A percentile compares a stretch with the other conserved stretches of the same genome.
phyloP scores from a whole-genome alignment of 2,113 vertebrate genomes.

The Chaetodon trifascialis region DNA sequence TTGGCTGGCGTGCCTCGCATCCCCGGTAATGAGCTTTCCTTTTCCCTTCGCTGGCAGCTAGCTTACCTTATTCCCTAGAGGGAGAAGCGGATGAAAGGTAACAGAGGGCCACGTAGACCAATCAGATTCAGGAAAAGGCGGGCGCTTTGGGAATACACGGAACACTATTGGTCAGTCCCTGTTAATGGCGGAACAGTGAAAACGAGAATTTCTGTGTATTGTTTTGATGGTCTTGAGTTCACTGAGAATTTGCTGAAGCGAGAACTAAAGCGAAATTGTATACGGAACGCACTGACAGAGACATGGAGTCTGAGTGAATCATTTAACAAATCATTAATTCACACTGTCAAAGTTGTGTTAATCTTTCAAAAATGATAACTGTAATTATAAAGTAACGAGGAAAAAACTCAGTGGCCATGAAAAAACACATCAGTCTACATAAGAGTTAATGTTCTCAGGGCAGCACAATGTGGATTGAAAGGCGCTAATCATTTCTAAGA shows the following conservation, averaged over 20 bases:
- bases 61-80: constrained; percentile 60
- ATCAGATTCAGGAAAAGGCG: constrained; percentile 64
- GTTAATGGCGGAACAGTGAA: constrained; percentile 33
- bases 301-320: neutral
- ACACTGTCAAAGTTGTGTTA: neutral
- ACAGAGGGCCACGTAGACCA: constrained; percentile 47
- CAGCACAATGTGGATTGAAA: constrained; percentile 59
- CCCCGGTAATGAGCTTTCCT: constrained; percentile 66
- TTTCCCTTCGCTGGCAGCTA: constrained; percentile 31
- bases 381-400: no score
- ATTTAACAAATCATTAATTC: neutral
- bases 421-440: neutral
- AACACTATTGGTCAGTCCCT: constrained; percentile 55
- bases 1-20: neutral
- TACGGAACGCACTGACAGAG: neutral
- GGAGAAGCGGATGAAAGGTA: constrained; percentile 67
- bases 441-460: constrained; percentile 58
- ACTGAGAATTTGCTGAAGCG: neutral
- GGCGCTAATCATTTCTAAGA: constrained; percentile 73
- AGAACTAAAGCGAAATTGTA: neutral
- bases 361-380: neutral
- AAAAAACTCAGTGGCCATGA: neutral
- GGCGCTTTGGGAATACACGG: constrained; percentile 14
- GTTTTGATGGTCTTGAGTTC: constrained; percentile 6
- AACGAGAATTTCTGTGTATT: constrained; percentile 25